Evolutionary conservation across 2,797 vertebrate species (phyloP).

Genomic region (Spinus olivaceus): DNA sequence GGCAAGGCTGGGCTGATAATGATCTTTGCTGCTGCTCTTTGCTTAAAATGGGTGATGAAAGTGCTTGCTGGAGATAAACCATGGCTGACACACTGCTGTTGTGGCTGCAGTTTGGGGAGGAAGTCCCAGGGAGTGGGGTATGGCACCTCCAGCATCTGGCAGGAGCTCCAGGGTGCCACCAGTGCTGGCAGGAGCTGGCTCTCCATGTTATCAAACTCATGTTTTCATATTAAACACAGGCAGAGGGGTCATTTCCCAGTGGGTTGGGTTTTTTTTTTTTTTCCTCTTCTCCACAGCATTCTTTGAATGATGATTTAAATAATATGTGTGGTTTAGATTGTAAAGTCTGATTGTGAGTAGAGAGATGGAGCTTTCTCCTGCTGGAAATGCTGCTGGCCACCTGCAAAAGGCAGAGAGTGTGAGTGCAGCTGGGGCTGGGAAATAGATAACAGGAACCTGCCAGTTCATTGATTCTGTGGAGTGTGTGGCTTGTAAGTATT

Average conservation of each 20-base stretch:
- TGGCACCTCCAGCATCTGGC: constrained; percentile 1
- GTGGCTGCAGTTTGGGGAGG: not conserved
- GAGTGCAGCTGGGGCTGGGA: not conserved
- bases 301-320: constrained; percentile 17
- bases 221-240: constrained; percentile 11
- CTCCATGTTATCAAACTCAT: not conserved
- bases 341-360: not conserved
- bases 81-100: not conserved
- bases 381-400: not conserved
- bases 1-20: not conserved
- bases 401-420: not conserved
- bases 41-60: not conserved
- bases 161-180: not conserved
- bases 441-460: not conserved
- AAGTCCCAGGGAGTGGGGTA: not conserved
- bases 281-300: not conserved
- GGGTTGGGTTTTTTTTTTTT: too few relatives aligned
- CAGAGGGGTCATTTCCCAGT: not conserved
- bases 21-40: not conserved
- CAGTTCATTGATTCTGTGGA: not conserved
- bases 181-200: not conserved
- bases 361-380: constrained; percentile 1
- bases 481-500: not conserved
- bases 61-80: not conserved
- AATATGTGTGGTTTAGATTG: constrained; percentile 5